Percentiles rank a stretch among this genome's conserved stretches.
Evolutionary conservation across 1,140 invertebrate species (phyloP).

Genomic region (Eciton burchellii): DNA sequence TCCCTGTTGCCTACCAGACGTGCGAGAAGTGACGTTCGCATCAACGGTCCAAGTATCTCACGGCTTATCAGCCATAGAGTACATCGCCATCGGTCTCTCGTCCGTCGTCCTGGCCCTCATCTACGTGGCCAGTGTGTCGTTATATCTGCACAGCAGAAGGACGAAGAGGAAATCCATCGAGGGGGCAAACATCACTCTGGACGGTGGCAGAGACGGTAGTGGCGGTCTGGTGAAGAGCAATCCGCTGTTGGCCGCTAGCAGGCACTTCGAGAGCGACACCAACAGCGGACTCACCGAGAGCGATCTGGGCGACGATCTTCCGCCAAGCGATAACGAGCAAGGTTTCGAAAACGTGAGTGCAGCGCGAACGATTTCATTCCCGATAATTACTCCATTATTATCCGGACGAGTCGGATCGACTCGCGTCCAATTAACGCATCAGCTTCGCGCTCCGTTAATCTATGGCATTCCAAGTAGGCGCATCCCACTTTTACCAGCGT

Average conservation of each 20-base stretch:
- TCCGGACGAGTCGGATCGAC: neutral
- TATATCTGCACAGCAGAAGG: slow-evolving; percentile 91
- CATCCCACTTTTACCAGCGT: slow-evolving; percentile 54
- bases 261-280: slow-evolving; percentile 87
- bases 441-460: slow-evolving; percentile 59
- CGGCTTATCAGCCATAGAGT: slow-evolving; percentile 89
- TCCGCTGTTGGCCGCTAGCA: slow-evolving; percentile 87
- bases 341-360: slow-evolving; percentile 79
- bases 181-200: slow-evolving; percentile 78
- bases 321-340: slow-evolving; percentile 77
- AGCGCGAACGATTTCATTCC: neutral
- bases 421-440: slow-evolving; percentile 63
- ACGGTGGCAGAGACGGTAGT: slow-evolving; percentile 84
- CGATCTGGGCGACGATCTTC: slow-evolving; percentile 80
- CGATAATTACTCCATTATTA: neutral
- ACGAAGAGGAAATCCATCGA: slow-evolving; percentile 76
- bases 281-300: slow-evolving; percentile 83
- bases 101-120: slow-evolving; percentile 92
- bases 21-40: slow-evolving; percentile 92
- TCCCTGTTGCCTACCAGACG: slow-evolving; percentile 84
- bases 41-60: slow-evolving; percentile 87
- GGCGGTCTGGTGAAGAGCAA: slow-evolving; percentile 91
- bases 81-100: slow-evolving; percentile 92
- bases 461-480: slow-evolving; percentile 46
- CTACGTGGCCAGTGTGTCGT: slow-evolving; percentile 92